Conservation (phyloP, 2,888 invertebrate genomes). For the Nymphalis polychloros region DNA sequence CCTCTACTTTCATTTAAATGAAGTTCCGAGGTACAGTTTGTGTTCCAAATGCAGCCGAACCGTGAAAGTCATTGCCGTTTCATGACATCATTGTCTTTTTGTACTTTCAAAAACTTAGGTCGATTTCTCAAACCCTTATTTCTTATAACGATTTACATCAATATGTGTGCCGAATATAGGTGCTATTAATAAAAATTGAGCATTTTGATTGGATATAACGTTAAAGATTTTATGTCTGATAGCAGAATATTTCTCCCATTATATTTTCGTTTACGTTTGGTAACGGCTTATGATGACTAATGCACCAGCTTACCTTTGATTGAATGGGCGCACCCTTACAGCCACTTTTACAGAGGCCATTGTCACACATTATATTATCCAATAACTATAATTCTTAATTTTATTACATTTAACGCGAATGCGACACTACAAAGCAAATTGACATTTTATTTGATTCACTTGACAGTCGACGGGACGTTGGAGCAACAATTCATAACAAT, state of each 20-base stretch:
- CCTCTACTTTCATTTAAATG: slow-evolving; percentile 72
- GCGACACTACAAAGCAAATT: slow-evolving; percentile 65
- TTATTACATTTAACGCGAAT: slow-evolving; percentile 66
- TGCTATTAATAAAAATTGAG: background rate
- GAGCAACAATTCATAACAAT: slow-evolving; percentile 33
- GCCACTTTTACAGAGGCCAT: slow-evolving; percentile 97
- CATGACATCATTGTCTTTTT: slow-evolving; percentile 78
- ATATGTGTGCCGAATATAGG: slow-evolving; percentile 5
- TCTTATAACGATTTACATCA: background rate
- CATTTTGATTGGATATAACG: slow-evolving; percentile 12
- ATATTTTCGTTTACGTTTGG: slow-evolving; percentile 19
- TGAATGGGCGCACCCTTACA: slow-evolving; percentile 94
- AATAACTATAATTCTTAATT: slow-evolving; percentile 57
- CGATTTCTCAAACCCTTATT: slow-evolving; percentile 25
- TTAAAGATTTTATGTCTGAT: slow-evolving; percentile 21
- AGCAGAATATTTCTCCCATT: slow-evolving; percentile 22
- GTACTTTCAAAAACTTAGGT: slow-evolving; percentile 65
- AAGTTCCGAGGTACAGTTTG: slow-evolving; percentile 71
- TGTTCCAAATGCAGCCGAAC: slow-evolving; percentile 78
- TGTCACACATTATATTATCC: slow-evolving; percentile 78
- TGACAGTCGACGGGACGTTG: slow-evolving; percentile 42
- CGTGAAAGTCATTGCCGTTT: slow-evolving; percentile 80
- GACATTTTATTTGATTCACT: slow-evolving; percentile 52
- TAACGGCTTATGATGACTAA: slow-evolving; percentile 39
- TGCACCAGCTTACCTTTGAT: slow-evolving; percentile 85